Conservation (phyloP, 2,888 invertebrate genomes). For the Ligdia adustata region DNA sequence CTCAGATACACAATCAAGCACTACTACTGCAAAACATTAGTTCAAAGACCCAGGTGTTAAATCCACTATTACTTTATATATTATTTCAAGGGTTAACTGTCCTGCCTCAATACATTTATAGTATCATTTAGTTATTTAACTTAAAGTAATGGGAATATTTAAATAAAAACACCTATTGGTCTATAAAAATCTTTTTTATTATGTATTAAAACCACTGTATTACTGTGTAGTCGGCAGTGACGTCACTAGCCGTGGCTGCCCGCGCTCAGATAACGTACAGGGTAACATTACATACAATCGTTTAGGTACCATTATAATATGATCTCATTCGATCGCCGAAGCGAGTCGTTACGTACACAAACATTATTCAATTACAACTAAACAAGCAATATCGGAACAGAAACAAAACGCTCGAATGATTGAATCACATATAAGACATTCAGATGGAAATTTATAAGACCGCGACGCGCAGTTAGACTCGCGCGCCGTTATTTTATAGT, state of each 20-base stretch:
- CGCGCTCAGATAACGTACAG: conserved; percentile 62
- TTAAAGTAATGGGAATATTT: not conserved
- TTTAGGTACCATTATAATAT: conserved; percentile 50
- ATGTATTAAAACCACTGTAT: conserved; percentile 77
- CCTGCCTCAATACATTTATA: too few relatives aligned
- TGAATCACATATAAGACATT: conserved; percentile 53
- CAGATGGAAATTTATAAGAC: conserved; percentile 49
- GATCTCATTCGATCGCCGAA: conserved; percentile 55
- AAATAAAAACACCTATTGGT: conserved; percentile 44
- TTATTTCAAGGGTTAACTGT: too few relatives aligned
- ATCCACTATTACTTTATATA: too few relatives aligned
- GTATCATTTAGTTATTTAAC: not conserved
- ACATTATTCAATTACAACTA: conserved; percentile 65
- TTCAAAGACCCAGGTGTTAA: too few relatives aligned
- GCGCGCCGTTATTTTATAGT: conserved; percentile 40
- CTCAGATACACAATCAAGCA: too few relatives aligned
- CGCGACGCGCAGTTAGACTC: conserved; percentile 47
- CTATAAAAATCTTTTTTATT: conserved; percentile 81
- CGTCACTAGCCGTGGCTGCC: conserved; percentile 36
- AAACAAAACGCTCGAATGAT: conserved; percentile 63
- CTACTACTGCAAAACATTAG: too few relatives aligned
- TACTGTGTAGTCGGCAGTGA: conserved; percentile 59
- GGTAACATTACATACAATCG: conserved; percentile 65
- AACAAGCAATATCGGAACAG: conserved; percentile 69
- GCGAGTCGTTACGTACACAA: conserved; percentile 56